Percentiles rank a stretch among this genome's conserved stretches.
phyloP scores from a whole-genome alignment of 2,113 vertebrate species.

The Rissa tridactyla region DNA sequence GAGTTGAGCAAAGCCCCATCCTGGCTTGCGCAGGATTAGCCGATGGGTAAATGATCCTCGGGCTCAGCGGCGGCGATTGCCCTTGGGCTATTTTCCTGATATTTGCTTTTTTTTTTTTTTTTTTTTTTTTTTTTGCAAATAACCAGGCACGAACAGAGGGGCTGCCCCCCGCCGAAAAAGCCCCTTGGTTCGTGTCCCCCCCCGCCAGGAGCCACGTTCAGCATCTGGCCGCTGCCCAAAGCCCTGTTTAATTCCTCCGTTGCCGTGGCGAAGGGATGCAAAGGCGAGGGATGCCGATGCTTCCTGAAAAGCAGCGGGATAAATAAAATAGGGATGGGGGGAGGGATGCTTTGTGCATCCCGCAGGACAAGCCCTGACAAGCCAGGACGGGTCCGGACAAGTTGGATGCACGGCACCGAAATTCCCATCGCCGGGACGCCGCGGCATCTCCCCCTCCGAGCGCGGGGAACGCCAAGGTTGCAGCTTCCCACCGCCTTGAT shows the following conservation, averaged over 20 bases:
- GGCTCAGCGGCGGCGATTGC: rapidly evolving
- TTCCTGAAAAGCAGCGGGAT: neutral
- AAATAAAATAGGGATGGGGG: neutral
- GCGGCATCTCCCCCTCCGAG: rapidly evolving
- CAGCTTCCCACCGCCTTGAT: rapidly evolving
- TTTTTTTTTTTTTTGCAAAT: neutral
- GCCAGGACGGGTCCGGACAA: neutral
- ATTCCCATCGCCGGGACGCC: rapidly evolving
- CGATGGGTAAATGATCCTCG: rapidly evolving
- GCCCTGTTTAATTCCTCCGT: neutral
- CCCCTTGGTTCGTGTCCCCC: neutral
- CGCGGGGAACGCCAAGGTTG: rapidly evolving
- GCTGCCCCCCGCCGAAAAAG: neutral
- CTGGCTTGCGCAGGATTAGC: rapidly evolving
- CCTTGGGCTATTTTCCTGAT: neutral
- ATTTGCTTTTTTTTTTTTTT: neutral
- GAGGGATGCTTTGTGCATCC: neutral
- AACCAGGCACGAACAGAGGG: neutral
- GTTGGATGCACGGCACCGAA: rapidly evolving
- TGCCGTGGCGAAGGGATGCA: neutral
- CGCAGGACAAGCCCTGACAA: neutral
- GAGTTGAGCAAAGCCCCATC: neutral
- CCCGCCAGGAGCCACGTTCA: neutral
- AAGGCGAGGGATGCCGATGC: neutral
- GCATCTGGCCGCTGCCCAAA: neutral